phyloP scores from a whole-genome alignment of 2,113 vertebrate species.

The Callipepla californica region DNA sequence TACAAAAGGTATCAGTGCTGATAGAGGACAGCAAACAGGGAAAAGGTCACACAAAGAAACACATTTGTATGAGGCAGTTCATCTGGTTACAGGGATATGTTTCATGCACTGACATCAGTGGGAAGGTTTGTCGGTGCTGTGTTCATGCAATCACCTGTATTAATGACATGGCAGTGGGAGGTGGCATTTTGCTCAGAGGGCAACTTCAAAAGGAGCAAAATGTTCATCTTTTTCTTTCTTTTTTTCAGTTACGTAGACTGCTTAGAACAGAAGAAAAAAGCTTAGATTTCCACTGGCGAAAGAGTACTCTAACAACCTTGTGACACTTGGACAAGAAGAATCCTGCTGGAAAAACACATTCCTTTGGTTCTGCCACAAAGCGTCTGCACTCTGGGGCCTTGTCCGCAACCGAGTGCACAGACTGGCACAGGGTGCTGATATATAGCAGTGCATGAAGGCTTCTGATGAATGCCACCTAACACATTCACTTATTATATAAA shows the following conservation, averaged over 20 bases:
- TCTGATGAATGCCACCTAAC: neutral
- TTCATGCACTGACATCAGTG: neutral
- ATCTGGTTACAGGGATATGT: neutral
- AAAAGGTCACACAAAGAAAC: neutral
- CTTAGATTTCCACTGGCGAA: neutral
- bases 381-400: accelerated
- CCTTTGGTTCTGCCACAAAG: neutral
- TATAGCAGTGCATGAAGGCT: neutral
- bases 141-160: neutral
- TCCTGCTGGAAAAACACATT: neutral
- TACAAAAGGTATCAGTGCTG: neutral
- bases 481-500: neutral
- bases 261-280: neutral
- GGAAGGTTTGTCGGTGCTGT: neutral
- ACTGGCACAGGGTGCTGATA: neutral
- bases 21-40: neutral
- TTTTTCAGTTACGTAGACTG: neutral
- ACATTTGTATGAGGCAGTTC: neutral
- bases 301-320: neutral
- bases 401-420: accelerated
- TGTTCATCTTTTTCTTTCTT: neutral
- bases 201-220: constrained; percentile 27
- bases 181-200: neutral
- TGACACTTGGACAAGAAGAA: neutral
- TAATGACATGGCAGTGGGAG: neutral